These are phyloP conservation scores for Thyatira batis DNA, from an alignment of 2,888 invertebrate genomes.

Conservation along the genomic window DNA sequence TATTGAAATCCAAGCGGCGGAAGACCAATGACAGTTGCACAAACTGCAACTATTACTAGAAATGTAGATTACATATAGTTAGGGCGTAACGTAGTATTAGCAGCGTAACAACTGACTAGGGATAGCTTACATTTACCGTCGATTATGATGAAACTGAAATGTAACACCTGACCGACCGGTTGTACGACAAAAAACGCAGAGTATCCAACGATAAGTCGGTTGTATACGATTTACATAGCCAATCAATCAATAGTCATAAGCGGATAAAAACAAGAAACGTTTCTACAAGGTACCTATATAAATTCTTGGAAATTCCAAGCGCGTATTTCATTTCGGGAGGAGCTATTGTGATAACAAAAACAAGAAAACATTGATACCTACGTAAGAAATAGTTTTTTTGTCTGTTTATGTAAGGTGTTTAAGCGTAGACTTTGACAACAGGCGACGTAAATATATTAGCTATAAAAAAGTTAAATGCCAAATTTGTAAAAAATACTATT, in stretches of 20 bases:
- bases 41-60: slow-evolving; percentile 26
- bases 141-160: slow-evolving; percentile 26
- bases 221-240: slow-evolving; percentile 1
- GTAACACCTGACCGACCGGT: neutral
- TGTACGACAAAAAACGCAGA: neutral
- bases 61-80: slow-evolving; percentile 33
- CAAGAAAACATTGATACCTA: too few species aligned
- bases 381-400: neutral
- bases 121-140: slow-evolving; percentile 27
- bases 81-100: slow-evolving; percentile 28
- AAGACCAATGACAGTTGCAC: slow-evolving; percentile 26
- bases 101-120: slow-evolving; percentile 30
- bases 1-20: neutral
- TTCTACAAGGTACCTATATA: neutral
- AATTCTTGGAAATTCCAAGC: slow-evolving; percentile 2
- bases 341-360: neutral
- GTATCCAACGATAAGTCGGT: neutral
- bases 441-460: too few species aligned
- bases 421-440: neutral
- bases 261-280: neutral
- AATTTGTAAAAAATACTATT: too few species aligned
- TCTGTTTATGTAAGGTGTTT: too few species aligned
- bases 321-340: neutral
- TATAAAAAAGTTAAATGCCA: too few species aligned
- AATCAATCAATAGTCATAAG: slow-evolving; percentile 3